A percentile compares a stretch with the other conserved stretches of the same genome.
Conservation (phyloP, 2,797 vertebrate species). For the Hoplostethus mediterraneus region DNA sequence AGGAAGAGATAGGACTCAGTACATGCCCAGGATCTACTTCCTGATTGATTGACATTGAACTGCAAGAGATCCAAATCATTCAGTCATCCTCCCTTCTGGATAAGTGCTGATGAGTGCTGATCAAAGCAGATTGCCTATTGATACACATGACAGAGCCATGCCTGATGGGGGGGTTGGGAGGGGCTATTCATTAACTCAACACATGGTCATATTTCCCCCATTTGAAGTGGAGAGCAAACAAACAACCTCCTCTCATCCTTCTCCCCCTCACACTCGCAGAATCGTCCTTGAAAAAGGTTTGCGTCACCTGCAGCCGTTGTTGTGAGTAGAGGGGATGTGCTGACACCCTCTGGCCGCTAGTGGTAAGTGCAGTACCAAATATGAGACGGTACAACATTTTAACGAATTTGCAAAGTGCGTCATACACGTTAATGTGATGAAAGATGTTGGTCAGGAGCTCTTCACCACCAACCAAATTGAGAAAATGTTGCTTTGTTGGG, state of each 20-base stretch:
- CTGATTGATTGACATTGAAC: conserved; percentile 8
- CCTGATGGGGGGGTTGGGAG: too few species aligned
- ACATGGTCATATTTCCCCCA: background rate
- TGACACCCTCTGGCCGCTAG: conserved; percentile 55
- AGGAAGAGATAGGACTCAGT: conserved; percentile 40
- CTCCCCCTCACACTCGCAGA: background rate
- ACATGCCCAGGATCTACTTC: conserved; percentile 20
- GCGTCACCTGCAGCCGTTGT: conserved; percentile 37
- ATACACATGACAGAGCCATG: background rate
- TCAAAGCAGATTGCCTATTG: background rate
- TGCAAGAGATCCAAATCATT: background rate
- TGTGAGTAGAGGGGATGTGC: background rate
- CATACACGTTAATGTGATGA: too few species aligned
- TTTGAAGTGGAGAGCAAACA: background rate
- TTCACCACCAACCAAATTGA: too few species aligned
- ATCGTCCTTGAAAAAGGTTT: background rate
- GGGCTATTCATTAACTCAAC: background rate
- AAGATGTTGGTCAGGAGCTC: too few species aligned
- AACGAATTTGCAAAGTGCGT: too few species aligned
- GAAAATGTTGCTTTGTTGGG: too few species aligned
- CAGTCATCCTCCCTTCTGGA: background rate
- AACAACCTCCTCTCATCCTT: conserved; percentile 5
- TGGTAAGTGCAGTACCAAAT: conserved; percentile 40
- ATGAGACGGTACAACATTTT: too few species aligned
- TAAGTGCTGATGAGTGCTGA: background rate